These are phyloP conservation scores for Neopelma chrysocephalum DNA, from an alignment of 2,797 vertebrate genomes.

Conservation along the genomic window DNA sequence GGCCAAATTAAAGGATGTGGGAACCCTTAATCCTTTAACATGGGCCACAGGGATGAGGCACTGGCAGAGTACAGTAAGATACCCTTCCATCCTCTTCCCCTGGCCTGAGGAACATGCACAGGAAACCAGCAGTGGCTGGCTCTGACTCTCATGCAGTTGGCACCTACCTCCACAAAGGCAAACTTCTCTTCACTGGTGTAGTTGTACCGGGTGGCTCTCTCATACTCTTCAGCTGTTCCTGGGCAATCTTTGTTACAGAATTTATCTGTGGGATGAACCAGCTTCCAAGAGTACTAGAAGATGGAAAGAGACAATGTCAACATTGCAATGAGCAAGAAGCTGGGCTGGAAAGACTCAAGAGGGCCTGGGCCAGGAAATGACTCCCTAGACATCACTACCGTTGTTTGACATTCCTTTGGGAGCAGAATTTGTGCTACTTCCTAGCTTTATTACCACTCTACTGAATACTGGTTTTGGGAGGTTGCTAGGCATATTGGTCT, in stretches of 20 bases:
- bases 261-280: slow-evolving; percentile 98
- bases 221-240: slow-evolving; percentile 95
- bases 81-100: not conserved
- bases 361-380: not conserved
- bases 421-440: not conserved
- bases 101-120: not conserved
- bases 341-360: not conserved
- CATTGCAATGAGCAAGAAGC: not conserved
- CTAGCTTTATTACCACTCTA: not conserved
- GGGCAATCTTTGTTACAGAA: slow-evolving; percentile 99
- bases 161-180: slow-evolving; percentile 92
- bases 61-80: not conserved
- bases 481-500: not conserved
- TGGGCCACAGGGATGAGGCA: not conserved
- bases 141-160: not conserved
- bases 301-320: not conserved
- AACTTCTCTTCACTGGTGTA: slow-evolving; percentile 99
- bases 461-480: not conserved
- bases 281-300: slow-evolving; percentile 95
- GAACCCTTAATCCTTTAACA: not conserved
- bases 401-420: not conserved
- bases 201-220: slow-evolving; percentile 96
- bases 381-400: not conserved
- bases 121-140: not conserved
- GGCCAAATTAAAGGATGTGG: not conserved